A percentile compares a stretch with the other conserved stretches of the same genome.
phyloP scores from a whole-genome alignment of 2,113 vertebrate genomes.

The Cryptomyrus ogoouensis region DNA sequence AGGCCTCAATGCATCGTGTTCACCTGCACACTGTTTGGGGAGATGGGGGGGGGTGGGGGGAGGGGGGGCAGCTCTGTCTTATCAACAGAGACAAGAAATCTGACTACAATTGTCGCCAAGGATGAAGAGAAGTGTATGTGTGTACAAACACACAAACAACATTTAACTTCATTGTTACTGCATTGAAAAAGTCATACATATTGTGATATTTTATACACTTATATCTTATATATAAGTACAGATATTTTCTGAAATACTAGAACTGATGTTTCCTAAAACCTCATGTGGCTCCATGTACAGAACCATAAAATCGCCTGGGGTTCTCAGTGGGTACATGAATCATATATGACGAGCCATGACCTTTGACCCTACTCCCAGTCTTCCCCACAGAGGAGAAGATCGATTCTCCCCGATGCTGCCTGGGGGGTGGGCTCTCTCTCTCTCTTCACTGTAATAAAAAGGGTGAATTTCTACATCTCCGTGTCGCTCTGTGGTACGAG shows the following conservation, averaged over 20 bases:
- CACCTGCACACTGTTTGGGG: neutral
- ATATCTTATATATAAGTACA: neutral
- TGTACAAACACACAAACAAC: neutral
- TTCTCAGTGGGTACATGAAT: neutral
- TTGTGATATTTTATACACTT: neutral
- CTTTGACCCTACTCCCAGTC: neutral
- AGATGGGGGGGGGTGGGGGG: neutral
- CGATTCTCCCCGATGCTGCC: neutral
- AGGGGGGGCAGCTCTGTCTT: neutral
- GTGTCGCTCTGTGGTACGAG: neutral
- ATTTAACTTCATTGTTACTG: neutral
- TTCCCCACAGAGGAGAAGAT: neutral
- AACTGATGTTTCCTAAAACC: neutral
- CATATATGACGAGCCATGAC: neutral
- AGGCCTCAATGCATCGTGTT: neutral
- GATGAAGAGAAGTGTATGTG: neutral
- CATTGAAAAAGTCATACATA: neutral
- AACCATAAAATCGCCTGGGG: neutral
- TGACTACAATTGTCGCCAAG: neutral
- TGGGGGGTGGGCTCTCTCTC: neutral
- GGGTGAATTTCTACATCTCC: neutral
- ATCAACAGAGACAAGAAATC: neutral
- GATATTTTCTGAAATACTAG: neutral
- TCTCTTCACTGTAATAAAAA: neutral
- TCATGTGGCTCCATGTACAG: neutral